phyloP scores from a whole-genome alignment of 2,113 vertebrate species.

The Bothrops jararaca region DNA sequence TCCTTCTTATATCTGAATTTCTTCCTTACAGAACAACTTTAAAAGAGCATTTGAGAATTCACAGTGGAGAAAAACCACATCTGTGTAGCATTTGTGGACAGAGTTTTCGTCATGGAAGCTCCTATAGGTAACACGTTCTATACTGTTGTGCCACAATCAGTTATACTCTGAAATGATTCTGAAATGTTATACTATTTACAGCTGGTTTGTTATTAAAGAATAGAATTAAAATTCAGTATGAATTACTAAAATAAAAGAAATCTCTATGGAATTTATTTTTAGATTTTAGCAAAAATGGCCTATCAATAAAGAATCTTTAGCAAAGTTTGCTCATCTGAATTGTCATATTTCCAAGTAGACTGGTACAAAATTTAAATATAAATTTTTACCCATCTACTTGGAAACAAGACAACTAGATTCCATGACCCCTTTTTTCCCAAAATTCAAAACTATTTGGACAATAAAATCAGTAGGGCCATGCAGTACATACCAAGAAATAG shows the following conservation, averaged over 20 bases:
- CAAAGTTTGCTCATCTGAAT: not conserved
- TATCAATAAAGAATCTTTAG: not conserved
- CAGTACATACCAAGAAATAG: not conserved
- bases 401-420: not conserved
- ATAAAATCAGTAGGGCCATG: not conserved
- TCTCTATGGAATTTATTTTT: not conserved
- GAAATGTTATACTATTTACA: not conserved
- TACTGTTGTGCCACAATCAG: not conserved
- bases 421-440: not conserved
- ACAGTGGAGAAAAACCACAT: conserved; percentile 97
- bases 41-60: conserved; percentile 94
- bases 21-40: conserved; percentile 83
- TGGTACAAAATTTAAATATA: not conserved
- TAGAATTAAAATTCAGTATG: not conserved
- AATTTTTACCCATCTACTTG: not conserved
- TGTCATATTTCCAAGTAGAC: not conserved
- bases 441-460: not conserved
- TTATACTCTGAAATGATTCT: not conserved
- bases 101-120: conserved; percentile 96
- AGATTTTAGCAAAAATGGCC: not conserved
- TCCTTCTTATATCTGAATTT: conserved; percentile 6
- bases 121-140: conserved; percentile 81
- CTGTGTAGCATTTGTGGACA: conserved; percentile 97
- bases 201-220: not conserved
- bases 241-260: not conserved